These are phyloP conservation scores for Crocidura indochinensis DNA, from an alignment of 2,797 vertebrate species.

Conservation along the genomic window DNA sequence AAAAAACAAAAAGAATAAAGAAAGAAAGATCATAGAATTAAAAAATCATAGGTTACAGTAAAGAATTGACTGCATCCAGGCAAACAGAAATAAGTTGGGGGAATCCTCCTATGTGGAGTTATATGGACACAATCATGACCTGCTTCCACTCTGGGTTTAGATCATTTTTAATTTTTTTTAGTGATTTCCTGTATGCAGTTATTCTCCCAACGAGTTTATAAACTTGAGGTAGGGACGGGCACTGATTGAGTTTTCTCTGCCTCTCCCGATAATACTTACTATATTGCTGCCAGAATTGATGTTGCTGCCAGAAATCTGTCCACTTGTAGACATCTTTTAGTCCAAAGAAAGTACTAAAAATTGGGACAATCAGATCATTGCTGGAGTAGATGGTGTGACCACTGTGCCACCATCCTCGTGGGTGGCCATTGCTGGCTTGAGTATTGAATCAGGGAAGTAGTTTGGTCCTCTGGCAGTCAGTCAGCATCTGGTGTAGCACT, in stretches of 20 bases:
- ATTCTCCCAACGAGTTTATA: background rate
- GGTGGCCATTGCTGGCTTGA: conserved; percentile 66
- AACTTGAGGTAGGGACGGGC: background rate
- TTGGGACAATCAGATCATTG: conserved; percentile 8
- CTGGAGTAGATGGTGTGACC: background rate
- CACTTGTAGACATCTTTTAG: background rate
- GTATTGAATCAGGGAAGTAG: conserved; percentile 56
- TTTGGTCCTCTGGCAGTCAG: conserved; percentile 71
- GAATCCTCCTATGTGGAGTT: background rate
- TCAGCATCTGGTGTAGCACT: conserved; percentile 55
- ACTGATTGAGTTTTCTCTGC: conserved; percentile 36
- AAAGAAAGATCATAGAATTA: background rate
- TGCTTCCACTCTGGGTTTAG: background rate
- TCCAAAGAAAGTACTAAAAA: conserved; percentile 50
- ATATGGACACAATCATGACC: background rate
- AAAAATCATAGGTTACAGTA: background rate
- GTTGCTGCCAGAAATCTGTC: conserved; percentile 23
- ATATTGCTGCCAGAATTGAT: background rate
- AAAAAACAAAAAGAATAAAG: too few species aligned
- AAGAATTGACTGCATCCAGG: background rate
- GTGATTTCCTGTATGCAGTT: background rate
- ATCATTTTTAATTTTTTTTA: conserved; percentile 52
- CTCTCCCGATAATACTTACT: background rate
- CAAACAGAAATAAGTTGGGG: background rate
- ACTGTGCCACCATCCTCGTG: background rate